phyloP scores from a whole-genome alignment of 2,888 invertebrate genomes.

The Bruchidius siliquastri region DNA sequence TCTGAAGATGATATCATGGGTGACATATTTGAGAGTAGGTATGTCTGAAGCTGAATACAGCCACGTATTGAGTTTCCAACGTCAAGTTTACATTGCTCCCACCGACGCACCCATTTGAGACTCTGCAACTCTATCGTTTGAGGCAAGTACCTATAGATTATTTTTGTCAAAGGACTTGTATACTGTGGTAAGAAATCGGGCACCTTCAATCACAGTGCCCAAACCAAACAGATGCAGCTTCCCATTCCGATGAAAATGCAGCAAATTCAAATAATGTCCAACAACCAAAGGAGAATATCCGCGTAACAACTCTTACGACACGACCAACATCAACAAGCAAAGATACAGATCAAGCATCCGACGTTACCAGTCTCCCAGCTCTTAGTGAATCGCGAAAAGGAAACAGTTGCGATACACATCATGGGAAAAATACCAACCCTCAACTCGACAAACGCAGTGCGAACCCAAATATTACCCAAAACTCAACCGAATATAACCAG shows the following conservation, averaged over 20 bases:
- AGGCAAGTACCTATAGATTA: neutral
- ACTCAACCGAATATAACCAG: no score
- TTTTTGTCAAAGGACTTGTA: neutral
- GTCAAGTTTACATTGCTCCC: constrained; percentile 19
- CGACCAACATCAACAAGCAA: neutral
- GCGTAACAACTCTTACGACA: neutral
- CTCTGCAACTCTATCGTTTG: neutral
- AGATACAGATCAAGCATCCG: no score
- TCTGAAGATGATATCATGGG: constrained; percentile 9
- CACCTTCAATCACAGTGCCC: neutral
- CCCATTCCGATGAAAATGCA: neutral
- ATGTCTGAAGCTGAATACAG: constrained; percentile 18
- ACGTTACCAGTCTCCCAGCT: no score
- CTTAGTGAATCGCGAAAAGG: no score
- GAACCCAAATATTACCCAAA: no score
- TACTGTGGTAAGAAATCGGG: neutral
- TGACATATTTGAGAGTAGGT: constrained; percentile 21
- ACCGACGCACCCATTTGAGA: neutral
- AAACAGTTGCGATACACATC: no score
- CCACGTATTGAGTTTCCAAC: constrained; percentile 23
- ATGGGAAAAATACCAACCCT: no score
- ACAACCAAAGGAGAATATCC: neutral
- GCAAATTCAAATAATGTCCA: neutral
- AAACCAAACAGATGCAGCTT: neutral
- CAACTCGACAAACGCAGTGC: no score